phyloP scores from a whole-genome alignment of 2,113 vertebrate genomes.

The Morone saxatilis region DNA sequence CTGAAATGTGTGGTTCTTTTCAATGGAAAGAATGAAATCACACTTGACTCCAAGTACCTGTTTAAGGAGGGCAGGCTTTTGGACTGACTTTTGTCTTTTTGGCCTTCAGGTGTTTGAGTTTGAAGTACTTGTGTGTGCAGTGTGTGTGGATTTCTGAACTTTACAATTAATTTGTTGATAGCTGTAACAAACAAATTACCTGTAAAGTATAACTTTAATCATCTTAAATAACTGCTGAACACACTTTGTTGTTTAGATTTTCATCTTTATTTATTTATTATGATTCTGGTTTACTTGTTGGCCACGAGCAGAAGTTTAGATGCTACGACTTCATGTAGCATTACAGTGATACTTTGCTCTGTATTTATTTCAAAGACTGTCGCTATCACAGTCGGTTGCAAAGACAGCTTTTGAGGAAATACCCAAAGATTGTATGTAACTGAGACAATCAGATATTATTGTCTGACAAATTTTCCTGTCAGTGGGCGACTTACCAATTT shows the following conservation, averaged over 20 bases:
- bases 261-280: too few relatives aligned
- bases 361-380: too few relatives aligned
- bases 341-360: not conserved
- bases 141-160: too few relatives aligned
- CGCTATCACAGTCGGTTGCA: too few relatives aligned
- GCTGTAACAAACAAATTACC: not conserved
- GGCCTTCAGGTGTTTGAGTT: constrained; percentile 16
- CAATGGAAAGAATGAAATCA: not conserved
- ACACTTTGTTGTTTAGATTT: too few relatives aligned
- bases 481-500: not conserved
- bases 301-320: not conserved
- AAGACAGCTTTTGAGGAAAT: not conserved
- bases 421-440: not conserved
- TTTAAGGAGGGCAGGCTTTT: not conserved
- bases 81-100: not conserved
- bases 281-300: too few relatives aligned
- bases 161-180: not conserved
- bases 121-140: not conserved
- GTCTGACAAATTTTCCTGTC: constrained; percentile 27
- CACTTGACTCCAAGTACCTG: not conserved
- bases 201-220: not conserved
- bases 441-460: constrained; percentile 31
- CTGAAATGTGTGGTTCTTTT: not conserved
- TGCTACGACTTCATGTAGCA: not conserved
- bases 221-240: not conserved